Percentiles rank a stretch among this genome's conserved stretches.
These are phyloP conservation scores for Caenorhabditis brenneri DNA, from an alignment of 1,140 invertebrate genomes.

Conservation along the genomic window DNA sequence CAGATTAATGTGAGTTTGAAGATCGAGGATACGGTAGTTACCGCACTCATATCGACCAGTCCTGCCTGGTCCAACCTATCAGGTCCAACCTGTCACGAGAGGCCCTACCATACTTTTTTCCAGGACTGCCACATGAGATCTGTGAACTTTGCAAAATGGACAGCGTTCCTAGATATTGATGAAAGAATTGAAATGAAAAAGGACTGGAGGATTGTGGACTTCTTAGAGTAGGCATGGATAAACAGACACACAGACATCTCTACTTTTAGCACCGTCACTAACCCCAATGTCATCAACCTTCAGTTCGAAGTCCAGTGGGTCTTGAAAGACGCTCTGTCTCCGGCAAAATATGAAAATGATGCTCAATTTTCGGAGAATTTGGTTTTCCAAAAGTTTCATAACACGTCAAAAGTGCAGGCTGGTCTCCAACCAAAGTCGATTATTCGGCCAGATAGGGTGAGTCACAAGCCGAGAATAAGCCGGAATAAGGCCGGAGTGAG, in stretches of 20 bases:
- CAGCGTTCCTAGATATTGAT: slow-evolving; percentile 18
- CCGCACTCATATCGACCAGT: too few relatives aligned
- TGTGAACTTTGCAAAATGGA: neutral
- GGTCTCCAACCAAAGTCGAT: neutral
- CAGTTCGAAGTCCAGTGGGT: neutral
- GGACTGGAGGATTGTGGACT: neutral
- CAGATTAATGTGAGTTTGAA: slow-evolving; percentile 21
- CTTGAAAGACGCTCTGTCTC: neutral
- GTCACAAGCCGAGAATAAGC: too few relatives aligned
- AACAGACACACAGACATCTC: too few relatives aligned
- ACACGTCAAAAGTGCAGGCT: neutral
- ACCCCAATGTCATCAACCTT: neutral
- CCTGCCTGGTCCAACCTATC: too few relatives aligned
- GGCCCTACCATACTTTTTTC: too few relatives aligned
- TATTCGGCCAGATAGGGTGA: neutral
- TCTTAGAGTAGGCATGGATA: neutral
- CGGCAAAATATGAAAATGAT: neutral
- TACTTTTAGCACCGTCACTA: neutral
- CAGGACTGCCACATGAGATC: neutral
- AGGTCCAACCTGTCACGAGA: too few relatives aligned
- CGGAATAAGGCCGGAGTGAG: too few relatives aligned
- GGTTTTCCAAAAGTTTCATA: neutral
- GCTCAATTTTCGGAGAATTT: neutral
- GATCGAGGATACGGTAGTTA: too few relatives aligned
- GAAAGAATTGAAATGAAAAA: slow-evolving; percentile 18